These are phyloP conservation scores for Tanypteryx hageni DNA, from an alignment of 2,888 invertebrate genomes.

Conservation along the genomic window DNA sequence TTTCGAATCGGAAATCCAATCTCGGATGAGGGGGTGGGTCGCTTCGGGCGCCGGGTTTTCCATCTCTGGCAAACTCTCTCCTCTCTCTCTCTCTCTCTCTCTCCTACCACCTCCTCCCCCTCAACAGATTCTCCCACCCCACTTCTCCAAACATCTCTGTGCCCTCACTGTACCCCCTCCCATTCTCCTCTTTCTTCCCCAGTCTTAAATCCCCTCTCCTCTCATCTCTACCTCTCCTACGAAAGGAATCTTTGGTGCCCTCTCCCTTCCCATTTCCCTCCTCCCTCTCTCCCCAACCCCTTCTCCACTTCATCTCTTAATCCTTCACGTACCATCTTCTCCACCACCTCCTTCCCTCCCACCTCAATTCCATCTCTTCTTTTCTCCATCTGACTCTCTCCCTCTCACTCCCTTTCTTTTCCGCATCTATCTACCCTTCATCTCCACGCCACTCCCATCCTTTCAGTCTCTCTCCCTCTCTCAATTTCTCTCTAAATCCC, in stretches of 20 bases:
- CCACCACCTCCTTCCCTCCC: background rate
- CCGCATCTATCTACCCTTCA: background rate
- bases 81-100: background rate
- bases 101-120: background rate
- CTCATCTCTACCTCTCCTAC: background rate
- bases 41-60: conserved; percentile 58
- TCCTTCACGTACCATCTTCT: background rate
- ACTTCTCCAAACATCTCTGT: background rate
- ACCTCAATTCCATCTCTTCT: conserved; percentile 11
- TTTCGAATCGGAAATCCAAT: conserved; percentile 64
- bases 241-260: background rate
- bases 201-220: background rate
- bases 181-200: background rate
- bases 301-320: background rate
- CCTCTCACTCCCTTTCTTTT: background rate
- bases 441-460: background rate
- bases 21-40: conserved; percentile 36
- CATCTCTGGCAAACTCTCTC: conserved; percentile 22
- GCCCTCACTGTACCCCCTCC: background rate
- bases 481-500: background rate
- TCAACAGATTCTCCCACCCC: background rate
- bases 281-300: background rate
- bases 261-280: background rate
- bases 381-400: background rate
- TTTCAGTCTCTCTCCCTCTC: background rate